A percentile compares a stretch with the other conserved stretches of the same genome.
Conservation (phyloP, 2,888 invertebrate genomes). For the Drosophila anomalata region DNA sequence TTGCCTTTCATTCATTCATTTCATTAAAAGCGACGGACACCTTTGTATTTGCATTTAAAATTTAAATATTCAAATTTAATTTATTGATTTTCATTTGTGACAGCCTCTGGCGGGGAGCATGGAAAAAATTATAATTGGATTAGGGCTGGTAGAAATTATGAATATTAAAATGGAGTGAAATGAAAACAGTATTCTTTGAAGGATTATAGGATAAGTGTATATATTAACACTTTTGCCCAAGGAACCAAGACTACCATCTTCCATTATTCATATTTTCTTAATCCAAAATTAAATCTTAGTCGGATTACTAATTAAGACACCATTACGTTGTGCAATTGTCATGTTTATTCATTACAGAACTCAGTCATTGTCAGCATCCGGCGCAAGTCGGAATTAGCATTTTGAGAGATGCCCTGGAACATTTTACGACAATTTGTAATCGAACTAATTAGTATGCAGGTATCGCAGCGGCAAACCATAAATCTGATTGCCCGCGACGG, state of each 20-base stretch:
- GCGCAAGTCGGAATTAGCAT: slow-evolving; percentile 17
- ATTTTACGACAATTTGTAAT: slow-evolving; percentile 42
- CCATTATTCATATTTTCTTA: background rate
- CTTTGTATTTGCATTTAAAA: slow-evolving; percentile 34
- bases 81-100: slow-evolving; percentile 32
- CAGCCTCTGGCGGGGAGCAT: background rate
- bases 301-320: background rate
- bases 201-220: background rate
- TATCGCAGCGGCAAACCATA: slow-evolving; percentile 40
- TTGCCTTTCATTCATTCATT: slow-evolving; percentile 41
- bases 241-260: background rate
- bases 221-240: background rate
- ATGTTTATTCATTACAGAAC: slow-evolving; percentile 2
- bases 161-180: slow-evolving; percentile 4
- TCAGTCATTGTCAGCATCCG: slow-evolving; percentile 8
- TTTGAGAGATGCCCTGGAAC: slow-evolving; percentile 21
- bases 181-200: background rate
- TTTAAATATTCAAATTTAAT: slow-evolving; percentile 39
- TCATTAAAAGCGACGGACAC: slow-evolving; percentile 15
- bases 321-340: background rate
- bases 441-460: slow-evolving; percentile 59
- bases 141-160: slow-evolving; percentile 7
- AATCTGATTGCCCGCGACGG: slow-evolving; percentile 35
- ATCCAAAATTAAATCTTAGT: background rate
- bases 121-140: slow-evolving; percentile 19